A percentile compares a stretch with the other conserved stretches of the same genome.
These are phyloP conservation scores for Aplysina aerophoba DNA, from an alignment of 37 sponge, comb jelly and placozoan species.

Conservation along the genomic window DNA sequence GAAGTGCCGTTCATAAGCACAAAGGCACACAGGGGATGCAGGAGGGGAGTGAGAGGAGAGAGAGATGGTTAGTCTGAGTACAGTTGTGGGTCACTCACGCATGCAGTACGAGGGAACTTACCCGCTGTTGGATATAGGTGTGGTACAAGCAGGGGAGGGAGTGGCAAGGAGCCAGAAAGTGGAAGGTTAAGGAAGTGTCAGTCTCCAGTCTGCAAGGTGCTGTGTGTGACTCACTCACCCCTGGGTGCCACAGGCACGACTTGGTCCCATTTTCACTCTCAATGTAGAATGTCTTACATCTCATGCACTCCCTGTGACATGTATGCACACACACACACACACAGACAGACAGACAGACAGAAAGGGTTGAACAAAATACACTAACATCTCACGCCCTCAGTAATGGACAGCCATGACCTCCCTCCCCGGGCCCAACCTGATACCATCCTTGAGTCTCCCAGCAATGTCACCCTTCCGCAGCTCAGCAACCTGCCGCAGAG, in stretches of 20 bases:
- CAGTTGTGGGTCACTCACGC: not conserved
- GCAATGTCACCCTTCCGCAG: not conserved
- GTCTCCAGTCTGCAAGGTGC: not conserved
- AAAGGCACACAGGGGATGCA: not conserved
- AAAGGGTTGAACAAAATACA: not conserved
- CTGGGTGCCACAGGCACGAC: slow-evolving; percentile 60
- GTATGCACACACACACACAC: not conserved
- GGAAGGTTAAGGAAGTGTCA: not conserved
- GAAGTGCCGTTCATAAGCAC: not conserved
- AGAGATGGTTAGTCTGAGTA: not conserved
- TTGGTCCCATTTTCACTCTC: slow-evolving; percentile 38
- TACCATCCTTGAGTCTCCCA: not conserved
- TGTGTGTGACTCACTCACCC: slow-evolving; percentile 36
- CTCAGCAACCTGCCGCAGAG: slow-evolving; percentile 45
- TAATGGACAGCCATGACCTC: no score
- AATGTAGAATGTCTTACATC: slow-evolving; percentile 63
- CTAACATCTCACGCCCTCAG: not conserved
- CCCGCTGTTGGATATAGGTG: not conserved
- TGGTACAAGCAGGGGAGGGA: no score
- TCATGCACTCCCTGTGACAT: slow-evolving; percentile 51
- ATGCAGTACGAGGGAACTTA: not conserved
- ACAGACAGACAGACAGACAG: not conserved
- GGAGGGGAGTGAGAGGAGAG: not conserved
- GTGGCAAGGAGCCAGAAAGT: not conserved
- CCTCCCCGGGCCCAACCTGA: slow-evolving; percentile 20